Evolutionary conservation across 2,797 vertebrate species (phyloP).

Genomic region (Sebastes hubbsi): DNA sequence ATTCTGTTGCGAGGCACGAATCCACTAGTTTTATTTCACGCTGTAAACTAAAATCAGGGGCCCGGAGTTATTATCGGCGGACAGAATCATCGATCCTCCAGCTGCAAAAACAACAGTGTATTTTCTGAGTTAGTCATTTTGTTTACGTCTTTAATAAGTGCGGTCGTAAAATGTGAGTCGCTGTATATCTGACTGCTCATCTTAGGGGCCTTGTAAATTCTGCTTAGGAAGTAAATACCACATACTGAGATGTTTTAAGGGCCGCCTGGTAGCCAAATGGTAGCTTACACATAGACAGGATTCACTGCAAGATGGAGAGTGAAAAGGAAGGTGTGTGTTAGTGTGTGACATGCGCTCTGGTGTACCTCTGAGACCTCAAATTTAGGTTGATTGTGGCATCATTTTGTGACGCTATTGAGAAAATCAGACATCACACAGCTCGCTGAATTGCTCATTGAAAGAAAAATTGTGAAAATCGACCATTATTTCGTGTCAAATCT

Average conservation of each 20-base stretch:
- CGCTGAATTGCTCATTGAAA: neutral
- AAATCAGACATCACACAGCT: neutral
- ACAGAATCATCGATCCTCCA: constrained; percentile 16
- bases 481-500: neutral
- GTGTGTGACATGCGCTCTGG: constrained; percentile 32
- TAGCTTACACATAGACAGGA: constrained; percentile 17
- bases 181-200: constrained; percentile 12
- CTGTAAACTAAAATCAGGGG: constrained; percentile 42
- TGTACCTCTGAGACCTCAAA: constrained; percentile 1
- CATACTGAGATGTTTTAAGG: constrained; percentile 8
- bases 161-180: constrained; percentile 25
- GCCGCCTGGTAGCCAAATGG: constrained; percentile 14
- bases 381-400: constrained; percentile 9
- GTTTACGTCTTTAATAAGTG: constrained; percentile 65
- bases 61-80: neutral
- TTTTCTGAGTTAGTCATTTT: constrained; percentile 30
- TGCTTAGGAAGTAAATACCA: constrained; percentile 25
- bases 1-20: constrained; percentile 34
- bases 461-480: neutral
- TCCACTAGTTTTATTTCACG: constrained; percentile 44
- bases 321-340: constrained; percentile 32
- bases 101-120: constrained; percentile 6
- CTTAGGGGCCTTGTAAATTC: constrained; percentile 21
- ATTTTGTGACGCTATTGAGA: constrained; percentile 6
- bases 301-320: constrained; percentile 42